Evolutionary conservation across 2,888 invertebrate genomes (phyloP).

Genomic region (Sialis lutaria): DNA sequence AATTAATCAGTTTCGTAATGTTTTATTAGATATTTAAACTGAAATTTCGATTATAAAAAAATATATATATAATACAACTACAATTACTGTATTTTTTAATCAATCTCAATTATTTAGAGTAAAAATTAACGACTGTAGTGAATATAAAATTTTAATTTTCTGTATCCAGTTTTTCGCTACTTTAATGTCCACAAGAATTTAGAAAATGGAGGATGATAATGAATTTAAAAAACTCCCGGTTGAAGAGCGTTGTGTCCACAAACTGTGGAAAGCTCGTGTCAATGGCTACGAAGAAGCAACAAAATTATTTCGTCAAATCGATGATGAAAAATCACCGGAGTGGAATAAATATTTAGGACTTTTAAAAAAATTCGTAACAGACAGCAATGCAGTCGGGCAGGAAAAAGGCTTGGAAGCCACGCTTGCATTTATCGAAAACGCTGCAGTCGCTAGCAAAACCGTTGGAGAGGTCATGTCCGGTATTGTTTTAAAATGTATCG

Average conservation of each 20-base stretch:
- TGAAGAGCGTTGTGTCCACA: constrained; percentile 85
- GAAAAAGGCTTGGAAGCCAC: constrained; percentile 91
- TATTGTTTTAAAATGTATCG: constrained; percentile 82
- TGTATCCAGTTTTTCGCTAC: too few species aligned
- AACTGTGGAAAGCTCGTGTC: constrained; percentile 89
- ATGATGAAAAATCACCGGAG: constrained; percentile 86
- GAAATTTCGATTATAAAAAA: too few species aligned
- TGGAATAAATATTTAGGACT: constrained; percentile 82
- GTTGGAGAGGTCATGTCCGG: constrained; percentile 67
- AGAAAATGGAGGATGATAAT: constrained; percentile 64
- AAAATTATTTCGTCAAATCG: constrained; percentile 71
- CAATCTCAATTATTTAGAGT: too few species aligned
- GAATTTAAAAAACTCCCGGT: constrained; percentile 74
- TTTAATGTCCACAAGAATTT: neutral
- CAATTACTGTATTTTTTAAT: too few species aligned
- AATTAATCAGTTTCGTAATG: too few species aligned
- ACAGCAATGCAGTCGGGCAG: constrained; percentile 89
- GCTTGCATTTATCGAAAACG: constrained; percentile 80
- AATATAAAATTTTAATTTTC: too few species aligned
- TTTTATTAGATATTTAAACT: too few species aligned
- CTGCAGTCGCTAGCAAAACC: constrained; percentile 71
- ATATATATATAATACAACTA: too few species aligned
- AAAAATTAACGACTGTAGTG: too few species aligned
- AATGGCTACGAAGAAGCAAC: constrained; percentile 88
- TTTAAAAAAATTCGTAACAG: constrained; percentile 86